phyloP scores from a whole-genome alignment of 2,888 invertebrate genomes.

The Stegophylla sp. region DNA sequence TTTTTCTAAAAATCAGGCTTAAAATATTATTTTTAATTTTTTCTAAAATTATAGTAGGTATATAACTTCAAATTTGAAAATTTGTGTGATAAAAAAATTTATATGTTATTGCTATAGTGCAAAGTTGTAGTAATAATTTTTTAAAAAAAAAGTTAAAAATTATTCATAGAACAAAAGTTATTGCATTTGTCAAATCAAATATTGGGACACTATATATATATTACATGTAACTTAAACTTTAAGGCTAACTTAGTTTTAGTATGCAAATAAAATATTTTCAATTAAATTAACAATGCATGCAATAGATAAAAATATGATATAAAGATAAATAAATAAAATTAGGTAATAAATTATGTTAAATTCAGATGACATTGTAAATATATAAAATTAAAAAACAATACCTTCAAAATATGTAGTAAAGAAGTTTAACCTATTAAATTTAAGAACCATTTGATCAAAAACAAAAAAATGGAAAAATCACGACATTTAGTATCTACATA shows the following conservation, averaged over 20 bases:
- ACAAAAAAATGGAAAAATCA: not conserved
- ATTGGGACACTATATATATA: slow-evolving; percentile 16
- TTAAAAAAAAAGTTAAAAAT: no score
- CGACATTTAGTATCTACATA: slow-evolving; percentile 6
- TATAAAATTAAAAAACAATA: slow-evolving; percentile 29
- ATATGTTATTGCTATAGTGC: no score
- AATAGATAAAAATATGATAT: slow-evolving; percentile 19
- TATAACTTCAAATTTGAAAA: no score
- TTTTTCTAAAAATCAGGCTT: no score
- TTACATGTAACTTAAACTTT: slow-evolving; percentile 7
- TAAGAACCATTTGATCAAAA: slow-evolving; percentile 23
- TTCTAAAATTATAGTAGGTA: no score
- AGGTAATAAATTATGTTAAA: slow-evolving; percentile 30
- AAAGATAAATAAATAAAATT: slow-evolving; percentile 25
- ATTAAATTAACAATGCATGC: slow-evolving; percentile 8
- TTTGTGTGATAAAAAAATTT: no score
- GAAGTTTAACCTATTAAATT: slow-evolving; percentile 32
- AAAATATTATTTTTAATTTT: no score
- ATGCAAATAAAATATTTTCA: slow-evolving; percentile 32
- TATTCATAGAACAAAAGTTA: no score
- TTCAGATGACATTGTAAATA: slow-evolving; percentile 3
- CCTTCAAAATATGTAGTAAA: slow-evolving; percentile 17
- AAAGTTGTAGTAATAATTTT: no score
- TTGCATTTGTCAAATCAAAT: no score
- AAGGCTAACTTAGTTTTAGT: not conserved